These are phyloP conservation scores for Spisula solida DNA, from an alignment of 2,888 invertebrate genomes.

Conservation along the genomic window DNA sequence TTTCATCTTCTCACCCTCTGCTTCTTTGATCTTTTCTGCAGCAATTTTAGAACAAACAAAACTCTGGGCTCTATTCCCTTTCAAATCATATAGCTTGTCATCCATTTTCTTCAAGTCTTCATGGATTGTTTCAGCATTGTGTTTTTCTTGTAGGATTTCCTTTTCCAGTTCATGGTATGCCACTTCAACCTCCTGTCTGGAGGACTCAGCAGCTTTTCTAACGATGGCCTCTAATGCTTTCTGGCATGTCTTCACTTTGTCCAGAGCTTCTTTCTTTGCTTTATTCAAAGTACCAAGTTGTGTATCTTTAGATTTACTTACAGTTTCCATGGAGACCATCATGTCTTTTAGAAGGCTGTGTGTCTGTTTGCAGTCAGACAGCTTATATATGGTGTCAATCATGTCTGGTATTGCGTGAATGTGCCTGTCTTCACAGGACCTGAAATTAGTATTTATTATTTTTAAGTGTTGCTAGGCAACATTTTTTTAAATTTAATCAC, in stretches of 20 bases:
- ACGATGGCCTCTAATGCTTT: not conserved
- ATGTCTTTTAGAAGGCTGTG: not conserved
- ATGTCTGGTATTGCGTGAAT: not conserved
- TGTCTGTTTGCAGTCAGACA: not conserved
- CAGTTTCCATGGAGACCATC: not conserved
- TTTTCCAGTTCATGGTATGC: not conserved
- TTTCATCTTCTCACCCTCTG: not conserved
- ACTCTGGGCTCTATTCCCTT: not conserved
- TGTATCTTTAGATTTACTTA: not conserved
- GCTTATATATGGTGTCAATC: not conserved
- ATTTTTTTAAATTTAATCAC: too few relatives aligned
- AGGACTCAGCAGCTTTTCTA: not conserved
- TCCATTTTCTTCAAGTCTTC: not conserved
- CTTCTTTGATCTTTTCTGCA: not conserved
- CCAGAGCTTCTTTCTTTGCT: not conserved
- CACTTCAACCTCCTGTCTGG: not conserved
- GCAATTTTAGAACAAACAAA: not conserved
- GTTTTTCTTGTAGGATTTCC: not conserved
- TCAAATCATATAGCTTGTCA: not conserved
- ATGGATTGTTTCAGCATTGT: not conserved
- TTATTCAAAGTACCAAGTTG: not conserved
- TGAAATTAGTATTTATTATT: not conserved
- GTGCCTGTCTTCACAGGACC: not conserved
- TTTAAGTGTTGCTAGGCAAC: too few relatives aligned
- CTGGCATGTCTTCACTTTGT: not conserved